These are phyloP conservation scores for Pungitius pungitius DNA, from an alignment of 2,113 vertebrate species.

Conservation along the genomic window DNA sequence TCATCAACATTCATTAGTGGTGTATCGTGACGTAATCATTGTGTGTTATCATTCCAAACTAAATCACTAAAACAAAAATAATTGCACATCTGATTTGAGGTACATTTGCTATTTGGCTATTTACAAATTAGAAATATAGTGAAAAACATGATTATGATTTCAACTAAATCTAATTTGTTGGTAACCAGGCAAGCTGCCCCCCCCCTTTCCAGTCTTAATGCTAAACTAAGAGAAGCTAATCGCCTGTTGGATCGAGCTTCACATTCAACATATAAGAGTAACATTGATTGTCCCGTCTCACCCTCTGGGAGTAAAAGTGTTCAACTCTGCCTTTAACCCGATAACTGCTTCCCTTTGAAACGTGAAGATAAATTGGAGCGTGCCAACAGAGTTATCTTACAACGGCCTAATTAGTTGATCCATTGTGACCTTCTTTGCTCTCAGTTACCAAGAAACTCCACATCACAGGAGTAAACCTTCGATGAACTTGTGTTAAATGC, in stretches of 20 bases:
- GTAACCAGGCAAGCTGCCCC: background rate
- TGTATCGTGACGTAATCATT: background rate
- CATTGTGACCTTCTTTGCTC: constrained; percentile 32
- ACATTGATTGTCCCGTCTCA: background rate
- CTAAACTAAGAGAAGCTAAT: constrained; percentile 8
- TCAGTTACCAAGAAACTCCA: constrained; percentile 33
- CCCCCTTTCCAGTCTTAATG: background rate
- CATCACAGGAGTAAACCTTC: constrained; percentile 6
- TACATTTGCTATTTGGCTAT: background rate
- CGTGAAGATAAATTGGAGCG: background rate
- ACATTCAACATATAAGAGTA: too few species aligned
- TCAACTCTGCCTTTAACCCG: background rate
- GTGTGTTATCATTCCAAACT: background rate
- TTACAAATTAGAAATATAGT: background rate
- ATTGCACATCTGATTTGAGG: background rate
- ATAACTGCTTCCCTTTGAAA: background rate
- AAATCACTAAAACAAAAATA: background rate
- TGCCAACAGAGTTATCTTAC: constrained; percentile 34
- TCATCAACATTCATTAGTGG: background rate
- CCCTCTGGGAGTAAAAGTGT: background rate
- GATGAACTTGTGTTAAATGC: constrained; percentile 20
- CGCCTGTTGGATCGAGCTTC: background rate
- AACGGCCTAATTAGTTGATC: constrained; percentile 41
- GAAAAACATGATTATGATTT: background rate
- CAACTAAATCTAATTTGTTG: background rate